phyloP scores from a whole-genome alignment of 1,140 invertebrate species.

The Diplogasteroides magnus region DNA sequence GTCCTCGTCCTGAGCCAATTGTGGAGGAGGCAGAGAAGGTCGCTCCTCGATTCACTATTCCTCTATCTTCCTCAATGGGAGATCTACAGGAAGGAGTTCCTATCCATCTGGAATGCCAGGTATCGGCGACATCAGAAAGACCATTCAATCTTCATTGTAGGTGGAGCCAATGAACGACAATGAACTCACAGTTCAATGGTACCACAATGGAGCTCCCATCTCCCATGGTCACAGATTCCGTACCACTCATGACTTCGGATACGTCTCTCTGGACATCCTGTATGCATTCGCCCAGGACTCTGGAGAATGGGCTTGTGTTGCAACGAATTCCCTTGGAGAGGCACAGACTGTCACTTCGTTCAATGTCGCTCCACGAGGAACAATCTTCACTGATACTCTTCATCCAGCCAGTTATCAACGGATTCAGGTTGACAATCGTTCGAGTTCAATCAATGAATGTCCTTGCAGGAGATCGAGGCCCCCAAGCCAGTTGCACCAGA shows the following conservation, averaged over 20 bases:
- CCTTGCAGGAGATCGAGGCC: conserved; percentile 49
- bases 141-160: neutral
- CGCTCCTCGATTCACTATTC: conserved; percentile 71
- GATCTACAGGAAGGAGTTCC: conserved; percentile 71
- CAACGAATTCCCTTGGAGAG: conserved; percentile 58
- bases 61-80: conserved; percentile 30
- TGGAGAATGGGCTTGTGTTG: conserved; percentile 75
- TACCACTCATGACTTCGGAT: conserved; percentile 86
- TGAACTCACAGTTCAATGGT: conserved; percentile 85
- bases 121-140: neutral
- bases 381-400: conserved; percentile 79
- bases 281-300: conserved; percentile 77
- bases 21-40: conserved; percentile 42
- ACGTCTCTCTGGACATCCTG: conserved; percentile 78
- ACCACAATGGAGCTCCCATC: conserved; percentile 80
- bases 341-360: conserved; percentile 64
- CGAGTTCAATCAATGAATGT: too few species aligned
- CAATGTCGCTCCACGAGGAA: conserved; percentile 36
- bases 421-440: too few species aligned
- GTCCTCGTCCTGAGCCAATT: conserved; percentile 65
- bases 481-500: conserved; percentile 31
- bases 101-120: conserved; percentile 84
- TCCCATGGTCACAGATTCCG: conserved; percentile 78
- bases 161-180: conserved; percentile 92
- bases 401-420: conserved; percentile 86